These are phyloP conservation scores for Syngnathus rostellatus DNA, from an alignment of 2,797 vertebrate genomes.

Conservation along the genomic window DNA sequence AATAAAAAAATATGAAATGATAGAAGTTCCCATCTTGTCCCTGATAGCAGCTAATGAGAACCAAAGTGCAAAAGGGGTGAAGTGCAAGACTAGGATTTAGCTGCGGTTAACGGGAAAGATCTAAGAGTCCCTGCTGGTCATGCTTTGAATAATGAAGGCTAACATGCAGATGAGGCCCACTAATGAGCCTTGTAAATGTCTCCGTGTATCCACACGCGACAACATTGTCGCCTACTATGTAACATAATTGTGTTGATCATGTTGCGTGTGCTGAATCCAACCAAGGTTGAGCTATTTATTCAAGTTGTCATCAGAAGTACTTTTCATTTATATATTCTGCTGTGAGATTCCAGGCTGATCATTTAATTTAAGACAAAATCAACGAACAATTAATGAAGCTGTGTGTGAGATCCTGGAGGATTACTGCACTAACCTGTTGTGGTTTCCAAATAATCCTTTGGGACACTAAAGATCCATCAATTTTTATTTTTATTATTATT, in stretches of 20 bases:
- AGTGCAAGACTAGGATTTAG: constrained; percentile 23
- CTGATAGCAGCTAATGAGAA: background rate
- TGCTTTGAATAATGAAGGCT: constrained; percentile 42
- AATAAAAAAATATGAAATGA: background rate
- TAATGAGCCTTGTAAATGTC: constrained; percentile 31
- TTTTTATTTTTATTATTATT: no score
- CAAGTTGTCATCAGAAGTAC: background rate
- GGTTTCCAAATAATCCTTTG: background rate
- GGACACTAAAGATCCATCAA: background rate
- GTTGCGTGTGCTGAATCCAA: background rate
- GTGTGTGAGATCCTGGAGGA: background rate
- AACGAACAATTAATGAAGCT: background rate
- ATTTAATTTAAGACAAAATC: background rate
- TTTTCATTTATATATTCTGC: background rate
- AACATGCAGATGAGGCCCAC: constrained; percentile 30
- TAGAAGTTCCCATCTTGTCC: background rate
- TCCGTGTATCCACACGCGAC: constrained; percentile 9
- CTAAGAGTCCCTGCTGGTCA: constrained; percentile 29
- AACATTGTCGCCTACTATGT: background rate
- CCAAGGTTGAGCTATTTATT: background rate
- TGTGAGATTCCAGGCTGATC: background rate
- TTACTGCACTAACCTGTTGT: background rate
- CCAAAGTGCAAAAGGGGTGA: constrained; percentile 15
- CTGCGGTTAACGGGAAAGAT: constrained; percentile 38
- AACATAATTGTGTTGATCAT: background rate